phyloP scores from a whole-genome alignment of 2,888 invertebrate genomes.

The Timema podura region DNA sequence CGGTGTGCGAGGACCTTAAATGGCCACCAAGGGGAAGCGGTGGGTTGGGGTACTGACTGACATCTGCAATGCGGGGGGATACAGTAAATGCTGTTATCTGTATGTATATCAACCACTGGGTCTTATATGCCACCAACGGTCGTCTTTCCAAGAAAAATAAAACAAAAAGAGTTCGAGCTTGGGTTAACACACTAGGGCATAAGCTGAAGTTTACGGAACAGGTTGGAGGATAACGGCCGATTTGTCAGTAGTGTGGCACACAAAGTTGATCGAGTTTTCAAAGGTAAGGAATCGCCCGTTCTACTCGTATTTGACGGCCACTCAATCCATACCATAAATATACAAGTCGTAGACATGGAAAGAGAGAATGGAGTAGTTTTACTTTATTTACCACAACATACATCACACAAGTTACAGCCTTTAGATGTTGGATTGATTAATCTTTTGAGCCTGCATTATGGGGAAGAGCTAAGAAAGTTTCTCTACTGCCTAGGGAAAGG shows the following conservation, averaged over 20 bases:
- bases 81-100: not conserved
- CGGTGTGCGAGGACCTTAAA: no score
- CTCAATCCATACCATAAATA: slow-evolving; percentile 38
- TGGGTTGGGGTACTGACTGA: not conserved
- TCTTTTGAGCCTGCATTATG: slow-evolving; percentile 31
- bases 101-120: no score
- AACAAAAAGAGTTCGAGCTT: slow-evolving; percentile 24
- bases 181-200: not conserved
- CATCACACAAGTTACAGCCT: slow-evolving; percentile 35
- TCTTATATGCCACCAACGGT: not conserved
- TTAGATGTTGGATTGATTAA: not conserved
- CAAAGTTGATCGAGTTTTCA: slow-evolving; percentile 28
- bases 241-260: slow-evolving; percentile 16
- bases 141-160: slow-evolving; percentile 8
- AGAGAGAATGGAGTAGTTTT: slow-evolving; percentile 33
- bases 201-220: slow-evolving; percentile 10
- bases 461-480: slow-evolving; percentile 31
- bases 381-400: slow-evolving; percentile 36
- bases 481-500: slow-evolving; percentile 18
- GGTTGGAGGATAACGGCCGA: slow-evolving; percentile 24
- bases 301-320: slow-evolving; percentile 41
- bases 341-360: slow-evolving; percentile 34
- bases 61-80: not conserved
- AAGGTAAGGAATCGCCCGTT: slow-evolving; percentile 37
- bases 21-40: no score